Base-by-base conservation (phyloP, 2,797 vertebrate species). In the Cuniculus paca region DNA sequence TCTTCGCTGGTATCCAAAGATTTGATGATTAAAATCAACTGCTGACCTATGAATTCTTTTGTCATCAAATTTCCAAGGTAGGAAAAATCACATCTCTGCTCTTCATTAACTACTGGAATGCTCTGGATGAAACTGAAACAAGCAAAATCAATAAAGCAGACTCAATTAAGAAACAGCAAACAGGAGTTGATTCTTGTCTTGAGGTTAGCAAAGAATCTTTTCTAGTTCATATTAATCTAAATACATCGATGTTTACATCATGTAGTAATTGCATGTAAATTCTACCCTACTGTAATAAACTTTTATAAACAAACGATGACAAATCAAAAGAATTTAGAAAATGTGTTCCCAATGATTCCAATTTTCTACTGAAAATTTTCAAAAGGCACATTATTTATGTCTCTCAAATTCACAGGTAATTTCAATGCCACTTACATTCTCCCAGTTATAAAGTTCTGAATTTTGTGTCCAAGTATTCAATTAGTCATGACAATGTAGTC, bases 41-140 rank as follows among this genome's bases (percentile, higher is more conserved):
- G 99, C 80, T 99, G 99, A 52, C 99, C 99, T 98, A 99, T 99
- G 96, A 99, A 99, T 98, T 99, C 99, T 97, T 99, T 99, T 88
- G 99, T 99, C 99, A 99, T 99, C 98, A 99, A 98, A 61, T 99
- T 98, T 98, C 99, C 99, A 98, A 99, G 98, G 98, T 99, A 99
- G 92, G 97, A 97, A 87, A 99, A 99, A 97, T 99, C 99, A 58
- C 99, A 98, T 98, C 97, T 99, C 98, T 99, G 98, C 94, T 99
- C 99, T 95, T 99, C 99, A 26, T 94, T 98, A 95, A 99, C 98
- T 95, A 98, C 92, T 58, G 99, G 99, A 95, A 99, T 98, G 2
- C 96, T 98, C 97, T 99, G 99, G 97, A 99, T 95, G 70, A 99
- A 99, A 97, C 99, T 99, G 92, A 97, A 98, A 95, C 75, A 98